Evolutionary conservation across 2,888 invertebrate species (phyloP).

Genomic region (Gonocerus acuteangulatus): DNA sequence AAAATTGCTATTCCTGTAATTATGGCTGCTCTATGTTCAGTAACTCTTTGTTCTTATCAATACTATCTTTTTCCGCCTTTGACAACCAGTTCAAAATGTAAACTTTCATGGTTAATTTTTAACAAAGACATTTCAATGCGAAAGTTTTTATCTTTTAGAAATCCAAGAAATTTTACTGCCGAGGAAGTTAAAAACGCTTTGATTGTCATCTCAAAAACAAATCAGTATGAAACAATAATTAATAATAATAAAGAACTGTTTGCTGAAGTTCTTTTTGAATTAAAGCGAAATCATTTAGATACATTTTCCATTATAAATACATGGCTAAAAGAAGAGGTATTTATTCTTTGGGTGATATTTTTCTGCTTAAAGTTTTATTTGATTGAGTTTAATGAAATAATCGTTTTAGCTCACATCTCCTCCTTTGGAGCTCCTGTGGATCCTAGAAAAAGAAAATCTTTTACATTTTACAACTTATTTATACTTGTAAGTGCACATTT

Average conservation of each 20-base stretch:
- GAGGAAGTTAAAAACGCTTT: neutral
- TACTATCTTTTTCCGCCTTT: no score
- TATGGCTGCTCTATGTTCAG: no score
- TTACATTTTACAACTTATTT: conserved; percentile 15
- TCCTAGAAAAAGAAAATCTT: conserved; percentile 1
- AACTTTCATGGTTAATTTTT: no score
- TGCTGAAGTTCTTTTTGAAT: neutral
- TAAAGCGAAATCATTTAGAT: conserved; percentile 1
- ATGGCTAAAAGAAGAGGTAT: conserved; percentile 13
- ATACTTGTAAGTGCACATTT: conserved; percentile 7
- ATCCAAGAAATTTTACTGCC: neutral
- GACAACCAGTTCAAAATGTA: no score
- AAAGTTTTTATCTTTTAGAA: neutral
- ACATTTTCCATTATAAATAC: neutral
- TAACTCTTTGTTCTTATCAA: no score
- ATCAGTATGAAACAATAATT: neutral
- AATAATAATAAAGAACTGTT: neutral
- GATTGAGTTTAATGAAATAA: no score
- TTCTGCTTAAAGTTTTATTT: neutral
- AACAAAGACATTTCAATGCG: no score
- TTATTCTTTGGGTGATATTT: neutral
- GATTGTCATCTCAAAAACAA: neutral
- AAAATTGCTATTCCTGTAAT: no score
- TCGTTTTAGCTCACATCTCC: neutral
- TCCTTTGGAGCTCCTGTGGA: conserved; percentile 15